A percentile compares a stretch with the other conserved stretches of the same genome.
Evolutionary conservation across 2,888 invertebrate genomes (phyloP).

Genomic region (Bhutanitis thaidina): DNA sequence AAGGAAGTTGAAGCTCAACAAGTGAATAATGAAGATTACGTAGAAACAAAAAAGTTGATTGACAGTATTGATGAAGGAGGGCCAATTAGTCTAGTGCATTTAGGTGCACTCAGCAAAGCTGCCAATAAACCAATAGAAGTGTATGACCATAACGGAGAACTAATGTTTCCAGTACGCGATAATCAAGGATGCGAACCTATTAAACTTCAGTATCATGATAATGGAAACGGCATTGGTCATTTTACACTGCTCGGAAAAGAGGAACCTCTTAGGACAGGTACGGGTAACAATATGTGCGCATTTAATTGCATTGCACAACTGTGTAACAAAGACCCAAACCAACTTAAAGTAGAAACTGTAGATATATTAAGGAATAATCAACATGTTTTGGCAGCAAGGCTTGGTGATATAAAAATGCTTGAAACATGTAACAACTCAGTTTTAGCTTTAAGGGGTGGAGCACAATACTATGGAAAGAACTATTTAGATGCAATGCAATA

Average conservation of each 20-base stretch:
- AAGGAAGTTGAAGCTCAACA: not conserved
- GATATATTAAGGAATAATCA: constrained; percentile 3
- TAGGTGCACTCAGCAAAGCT: constrained; percentile 19
- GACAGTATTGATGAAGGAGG: constrained; percentile 9
- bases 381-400: not conserved
- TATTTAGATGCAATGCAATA: constrained; percentile 6
- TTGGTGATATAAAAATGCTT: constrained; percentile 5
- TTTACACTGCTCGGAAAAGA: constrained; percentile 16
- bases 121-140: constrained; percentile 18
- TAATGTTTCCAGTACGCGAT: constrained; percentile 13
- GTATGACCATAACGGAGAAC: constrained; percentile 18
- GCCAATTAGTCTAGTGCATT: constrained; percentile 10
- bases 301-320: constrained; percentile 16
- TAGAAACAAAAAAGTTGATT: constrained; percentile 8
- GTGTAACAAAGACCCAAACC: constrained; percentile 6
- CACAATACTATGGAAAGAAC: constrained; percentile 3
- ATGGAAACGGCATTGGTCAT: constrained; percentile 11
- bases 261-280: constrained; percentile 8
- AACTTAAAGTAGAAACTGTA: constrained; percentile 7
- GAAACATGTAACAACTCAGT: constrained; percentile 2
- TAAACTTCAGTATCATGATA: constrained; percentile 19
- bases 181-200: constrained; percentile 10
- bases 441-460: constrained; percentile 5
- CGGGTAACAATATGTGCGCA: constrained; percentile 16
- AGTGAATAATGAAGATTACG: not conserved